phyloP scores from a whole-genome alignment of 2,797 vertebrate species.

The Saxicola maurus region DNA sequence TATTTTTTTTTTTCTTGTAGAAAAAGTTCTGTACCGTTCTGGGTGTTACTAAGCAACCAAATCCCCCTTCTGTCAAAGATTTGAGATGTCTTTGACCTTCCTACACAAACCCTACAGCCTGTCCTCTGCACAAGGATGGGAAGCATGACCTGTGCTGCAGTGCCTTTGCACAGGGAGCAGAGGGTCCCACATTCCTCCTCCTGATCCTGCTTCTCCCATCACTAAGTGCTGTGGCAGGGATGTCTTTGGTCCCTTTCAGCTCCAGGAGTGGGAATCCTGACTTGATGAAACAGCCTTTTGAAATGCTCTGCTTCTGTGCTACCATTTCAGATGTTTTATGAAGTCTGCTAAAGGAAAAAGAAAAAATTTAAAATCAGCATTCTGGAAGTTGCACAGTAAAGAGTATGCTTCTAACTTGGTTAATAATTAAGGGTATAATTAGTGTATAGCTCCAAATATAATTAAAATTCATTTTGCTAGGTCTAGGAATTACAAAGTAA shows the following conservation, averaged over 20 bases:
- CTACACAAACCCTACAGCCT: neutral
- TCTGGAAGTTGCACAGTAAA: neutral
- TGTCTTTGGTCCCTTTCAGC: neutral
- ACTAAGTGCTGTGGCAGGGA: neutral
- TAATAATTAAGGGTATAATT: conserved; percentile 65
- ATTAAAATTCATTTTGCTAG: conserved; percentile 64
- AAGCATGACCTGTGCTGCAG: neutral
- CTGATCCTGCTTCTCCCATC: neutral
- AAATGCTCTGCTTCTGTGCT: neutral
- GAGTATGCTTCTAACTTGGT: conserved; percentile 7
- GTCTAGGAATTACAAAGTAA: conserved; percentile 44
- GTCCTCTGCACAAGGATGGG: neutral
- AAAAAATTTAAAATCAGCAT: neutral
- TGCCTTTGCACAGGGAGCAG: neutral
- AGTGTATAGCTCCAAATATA: conserved; percentile 47
- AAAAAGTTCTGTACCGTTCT: neutral
- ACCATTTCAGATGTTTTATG: neutral
- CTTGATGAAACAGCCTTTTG: neutral
- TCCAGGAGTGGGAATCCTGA: neutral
- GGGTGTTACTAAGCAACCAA: conserved; percentile 17
- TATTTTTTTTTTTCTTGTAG: neutral
- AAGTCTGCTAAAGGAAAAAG: neutral
- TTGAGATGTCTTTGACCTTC: conserved; percentile 11
- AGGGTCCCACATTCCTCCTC: neutral
- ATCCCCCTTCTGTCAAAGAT: neutral